phyloP scores from a whole-genome alignment of 2,888 invertebrate species.

The Archaeoteleia sp. region DNA sequence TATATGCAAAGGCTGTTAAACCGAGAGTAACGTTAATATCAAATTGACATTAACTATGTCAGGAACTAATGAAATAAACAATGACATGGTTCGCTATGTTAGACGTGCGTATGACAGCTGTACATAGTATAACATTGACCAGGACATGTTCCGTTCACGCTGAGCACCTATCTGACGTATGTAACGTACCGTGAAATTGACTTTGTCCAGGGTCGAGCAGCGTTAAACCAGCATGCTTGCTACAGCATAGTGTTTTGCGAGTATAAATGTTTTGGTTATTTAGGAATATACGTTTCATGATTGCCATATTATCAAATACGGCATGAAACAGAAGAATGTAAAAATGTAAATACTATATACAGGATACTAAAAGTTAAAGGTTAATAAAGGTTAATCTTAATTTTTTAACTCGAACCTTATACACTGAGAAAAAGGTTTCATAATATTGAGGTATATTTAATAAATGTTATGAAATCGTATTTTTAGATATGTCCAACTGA shows the following conservation, averaged over 20 bases:
- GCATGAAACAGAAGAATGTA: slow-evolving; percentile 10
- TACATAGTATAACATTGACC: slow-evolving; percentile 48
- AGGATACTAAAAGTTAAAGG: no score
- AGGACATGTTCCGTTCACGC: slow-evolving; percentile 50
- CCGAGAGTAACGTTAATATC: no score
- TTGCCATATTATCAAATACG: slow-evolving; percentile 27
- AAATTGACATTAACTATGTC: slow-evolving; percentile 18
- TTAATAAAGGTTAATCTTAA: no score
- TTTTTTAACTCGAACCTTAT: no score
- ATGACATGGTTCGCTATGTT: slow-evolving; percentile 43
- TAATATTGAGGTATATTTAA: no score
- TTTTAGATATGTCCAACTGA: no score
- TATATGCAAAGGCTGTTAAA: no score
- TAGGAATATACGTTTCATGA: slow-evolving; percentile 28
- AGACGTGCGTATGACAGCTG: slow-evolving; percentile 38
- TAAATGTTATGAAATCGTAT: no score
- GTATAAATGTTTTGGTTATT: slow-evolving; percentile 48
- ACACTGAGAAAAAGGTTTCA: no score
- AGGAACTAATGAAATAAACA: slow-evolving; percentile 48
- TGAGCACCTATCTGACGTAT: slow-evolving; percentile 52
- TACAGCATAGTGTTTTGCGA: slow-evolving; percentile 34
- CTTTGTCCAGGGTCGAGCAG: slow-evolving; percentile 53
- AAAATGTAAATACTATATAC: slow-evolving; percentile 11
- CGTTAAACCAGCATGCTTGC: slow-evolving; percentile 52
- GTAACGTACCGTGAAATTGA: slow-evolving; percentile 59